Base-by-base conservation (phyloP, 2,888 invertebrate genomes). In the Scaptomyza caliginosa region DNA sequence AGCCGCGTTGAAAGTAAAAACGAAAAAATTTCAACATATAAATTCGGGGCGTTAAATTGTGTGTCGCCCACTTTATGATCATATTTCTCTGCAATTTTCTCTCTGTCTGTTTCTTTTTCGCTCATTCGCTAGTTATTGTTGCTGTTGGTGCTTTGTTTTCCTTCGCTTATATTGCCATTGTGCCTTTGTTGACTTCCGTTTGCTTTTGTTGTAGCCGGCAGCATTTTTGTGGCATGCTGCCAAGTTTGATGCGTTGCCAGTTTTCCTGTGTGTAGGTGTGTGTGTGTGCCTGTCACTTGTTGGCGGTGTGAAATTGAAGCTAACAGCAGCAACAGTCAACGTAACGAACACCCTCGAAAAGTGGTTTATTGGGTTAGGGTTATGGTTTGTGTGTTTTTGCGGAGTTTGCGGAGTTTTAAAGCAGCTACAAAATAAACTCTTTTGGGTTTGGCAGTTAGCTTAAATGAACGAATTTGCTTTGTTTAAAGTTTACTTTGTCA, bases 241-340 rank as follows among this genome's bases (percentile, higher is more conserved):
- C 81, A 71, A 79, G 63, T 76, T 74, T 85, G 82, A 78, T 68
- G 71, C 76, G 68, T 63, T 75, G 82, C 82, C 70, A 73, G 38
- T 54, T 10, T 10, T 3, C 19, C 10, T 42, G 26, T 48, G 23
- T 38, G 28, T 39, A 26, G 24, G 19, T 55, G 21, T 57, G 5
- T 16, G 16, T 30, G 39, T 43, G 17, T 48, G 49, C 60, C 55
- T 82, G 85, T 85, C 80, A 81, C 80, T 81, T 81, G 82, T 82
- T 76, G 85, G 70, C 67, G 74, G 78, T 73, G 85, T 75, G 75
- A 81, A 81, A 80, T 78, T 84, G 85, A 81, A 67, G 82, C 78
- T 79, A 79, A 32, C 62, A 63, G 58, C 63, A 65, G 45, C 64
- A 67, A 54, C 49, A 66, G 51, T 52, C 73, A 48, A 54, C 59